Conservation (phyloP, 2,888 invertebrate genomes). For the Cynaeus angustus region DNA sequence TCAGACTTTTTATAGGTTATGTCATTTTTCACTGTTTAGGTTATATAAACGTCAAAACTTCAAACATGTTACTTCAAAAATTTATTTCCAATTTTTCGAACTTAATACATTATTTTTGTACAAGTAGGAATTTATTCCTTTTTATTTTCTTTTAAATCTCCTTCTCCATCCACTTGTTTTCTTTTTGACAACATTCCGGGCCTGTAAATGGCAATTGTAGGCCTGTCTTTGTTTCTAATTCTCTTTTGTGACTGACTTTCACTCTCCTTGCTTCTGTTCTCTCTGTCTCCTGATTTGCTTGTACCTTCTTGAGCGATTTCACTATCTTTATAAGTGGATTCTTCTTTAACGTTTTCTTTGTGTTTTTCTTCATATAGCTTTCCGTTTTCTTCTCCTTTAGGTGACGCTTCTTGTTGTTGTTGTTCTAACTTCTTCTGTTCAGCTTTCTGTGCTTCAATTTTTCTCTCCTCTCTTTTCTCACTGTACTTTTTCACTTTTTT, state of each 20-base stretch:
- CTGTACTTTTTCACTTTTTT: constrained; percentile 70
- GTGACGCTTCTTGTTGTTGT: constrained; percentile 26
- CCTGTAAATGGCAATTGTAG: constrained; percentile 91
- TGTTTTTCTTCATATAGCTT: constrained; percentile 35
- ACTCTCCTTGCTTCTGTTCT: constrained; percentile 41
- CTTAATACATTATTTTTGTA: not conserved
- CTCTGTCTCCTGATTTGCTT: constrained; percentile 49
- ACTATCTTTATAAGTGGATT: constrained; percentile 33
- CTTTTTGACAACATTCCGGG: constrained; percentile 91
- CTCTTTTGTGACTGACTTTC: constrained; percentile 64
- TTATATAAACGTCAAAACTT: not conserved
- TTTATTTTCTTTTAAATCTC: constrained; percentile 67
- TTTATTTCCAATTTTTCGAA: not conserved
- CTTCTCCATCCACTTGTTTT: constrained; percentile 76
- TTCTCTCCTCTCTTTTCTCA: constrained; percentile 69
- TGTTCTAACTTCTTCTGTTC: constrained; percentile 60
- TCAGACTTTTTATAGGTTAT: too few species aligned
- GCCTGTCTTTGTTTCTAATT: constrained; percentile 84
- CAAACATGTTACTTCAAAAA: constrained; percentile 5
- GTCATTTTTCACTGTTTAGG: not conserved
- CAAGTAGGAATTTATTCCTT: constrained; percentile 14
- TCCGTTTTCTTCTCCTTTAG: constrained; percentile 22
- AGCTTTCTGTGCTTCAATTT: constrained; percentile 65
- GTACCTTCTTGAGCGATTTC: constrained; percentile 46
- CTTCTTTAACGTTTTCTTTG: constrained; percentile 32